Evolutionary conservation across 2,797 vertebrate genomes (phyloP).

Genomic region (Coluber constrictor): DNA sequence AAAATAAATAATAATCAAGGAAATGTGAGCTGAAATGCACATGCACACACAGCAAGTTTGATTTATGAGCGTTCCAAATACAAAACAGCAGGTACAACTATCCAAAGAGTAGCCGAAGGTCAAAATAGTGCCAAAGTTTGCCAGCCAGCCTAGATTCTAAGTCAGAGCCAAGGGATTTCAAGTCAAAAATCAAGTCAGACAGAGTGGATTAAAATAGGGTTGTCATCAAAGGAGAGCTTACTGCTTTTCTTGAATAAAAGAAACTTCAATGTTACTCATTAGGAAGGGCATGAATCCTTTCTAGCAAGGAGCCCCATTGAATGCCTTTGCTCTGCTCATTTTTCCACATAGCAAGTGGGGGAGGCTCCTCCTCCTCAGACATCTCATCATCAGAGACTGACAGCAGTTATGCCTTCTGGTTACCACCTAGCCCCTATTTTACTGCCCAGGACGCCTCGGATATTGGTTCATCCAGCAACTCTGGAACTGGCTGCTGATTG

Average conservation of each 20-base stretch:
- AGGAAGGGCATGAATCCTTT: background rate
- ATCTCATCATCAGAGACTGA: background rate
- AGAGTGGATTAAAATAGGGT: background rate
- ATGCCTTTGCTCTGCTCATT: background rate
- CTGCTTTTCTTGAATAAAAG: background rate
- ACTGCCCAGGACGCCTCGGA: background rate
- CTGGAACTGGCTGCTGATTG: background rate
- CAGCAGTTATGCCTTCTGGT: background rate
- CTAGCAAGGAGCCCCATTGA: background rate
- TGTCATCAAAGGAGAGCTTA: background rate
- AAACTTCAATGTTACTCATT: background rate
- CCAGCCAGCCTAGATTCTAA: background rate
- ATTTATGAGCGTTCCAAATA: background rate
- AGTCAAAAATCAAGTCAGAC: background rate
- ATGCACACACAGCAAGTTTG: background rate
- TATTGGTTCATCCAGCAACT: background rate
- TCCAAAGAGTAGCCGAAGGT: background rate
- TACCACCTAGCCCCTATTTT: background rate
- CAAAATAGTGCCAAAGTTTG: background rate
- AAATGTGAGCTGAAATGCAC: background rate
- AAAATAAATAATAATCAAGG: background rate
- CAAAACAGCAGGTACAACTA: background rate
- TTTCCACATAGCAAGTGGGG: background rate
- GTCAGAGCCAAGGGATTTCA: background rate
- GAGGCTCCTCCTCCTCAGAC: background rate